These are phyloP conservation scores for Gambusia holbrooki DNA, from an alignment of 2,113 vertebrate genomes.

Conservation along the genomic window DNA sequence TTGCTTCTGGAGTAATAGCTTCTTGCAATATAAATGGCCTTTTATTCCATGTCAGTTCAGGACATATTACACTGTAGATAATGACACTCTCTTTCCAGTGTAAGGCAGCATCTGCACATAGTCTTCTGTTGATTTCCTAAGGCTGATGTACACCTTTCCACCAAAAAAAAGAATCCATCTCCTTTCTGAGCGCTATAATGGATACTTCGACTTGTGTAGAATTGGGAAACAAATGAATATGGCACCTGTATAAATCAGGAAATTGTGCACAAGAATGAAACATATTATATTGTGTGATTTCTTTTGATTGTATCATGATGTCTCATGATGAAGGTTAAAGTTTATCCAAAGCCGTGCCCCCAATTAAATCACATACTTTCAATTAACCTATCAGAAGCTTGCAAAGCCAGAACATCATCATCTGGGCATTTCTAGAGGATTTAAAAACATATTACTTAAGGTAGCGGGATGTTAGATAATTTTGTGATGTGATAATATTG, in stretches of 20 bases:
- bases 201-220: not conserved
- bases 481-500: too few species aligned
- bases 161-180: not conserved
- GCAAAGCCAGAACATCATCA: too few species aligned
- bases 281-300: not conserved
- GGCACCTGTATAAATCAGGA: not conserved
- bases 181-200: not conserved
- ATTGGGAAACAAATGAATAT: not conserved
- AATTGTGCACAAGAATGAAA: not conserved
- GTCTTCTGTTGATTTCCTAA: not conserved
- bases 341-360: not conserved
- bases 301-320: not conserved
- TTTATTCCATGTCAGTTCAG: not conserved
- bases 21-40: not conserved
- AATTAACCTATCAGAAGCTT: too few species aligned
- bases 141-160: not conserved
- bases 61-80: not conserved
- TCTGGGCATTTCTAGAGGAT: too few species aligned
- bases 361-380: too few species aligned
- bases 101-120: not conserved
- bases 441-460: too few species aligned
- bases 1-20: not conserved
- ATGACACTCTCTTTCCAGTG: not conserved
- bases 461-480: too few species aligned
- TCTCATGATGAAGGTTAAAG: not conserved